phyloP scores from a whole-genome alignment of 2,113 vertebrate species.

The Rhineura floridana region DNA sequence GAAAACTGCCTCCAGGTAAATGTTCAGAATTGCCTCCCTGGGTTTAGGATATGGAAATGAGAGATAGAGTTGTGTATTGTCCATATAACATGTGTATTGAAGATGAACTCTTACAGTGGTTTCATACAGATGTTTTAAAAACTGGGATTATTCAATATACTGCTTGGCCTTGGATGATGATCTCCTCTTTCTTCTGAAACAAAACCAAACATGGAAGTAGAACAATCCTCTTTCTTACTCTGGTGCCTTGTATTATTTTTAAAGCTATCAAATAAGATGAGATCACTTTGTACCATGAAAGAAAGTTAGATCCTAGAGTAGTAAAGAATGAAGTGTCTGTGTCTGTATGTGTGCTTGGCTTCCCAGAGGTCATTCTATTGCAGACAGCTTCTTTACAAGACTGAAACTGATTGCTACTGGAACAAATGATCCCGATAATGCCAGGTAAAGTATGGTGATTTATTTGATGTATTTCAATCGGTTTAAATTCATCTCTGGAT shows the following conservation, averaged over 20 bases:
- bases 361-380: slow-evolving; percentile 46
- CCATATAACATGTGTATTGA: no score
- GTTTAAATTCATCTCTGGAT: slow-evolving; percentile 36
- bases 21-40: no score
- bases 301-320: neutral
- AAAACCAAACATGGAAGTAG: no score
- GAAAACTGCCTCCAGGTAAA: no score
- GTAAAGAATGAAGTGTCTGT: neutral
- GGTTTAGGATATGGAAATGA: no score
- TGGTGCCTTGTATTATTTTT: neutral
- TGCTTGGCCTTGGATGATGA: no score
- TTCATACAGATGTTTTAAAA: no score
- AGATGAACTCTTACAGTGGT: no score
- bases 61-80: no score
- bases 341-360: slow-evolving; percentile 14
- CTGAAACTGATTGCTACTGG: slow-evolving; percentile 47
- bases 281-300: slow-evolving; percentile 13
- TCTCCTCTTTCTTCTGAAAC: no score
- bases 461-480: slow-evolving; percentile 54
- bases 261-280: slow-evolving; percentile 37
- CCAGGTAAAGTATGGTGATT: slow-evolving; percentile 45
- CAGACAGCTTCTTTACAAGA: slow-evolving; percentile 50
- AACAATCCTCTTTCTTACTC: neutral
- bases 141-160: no score
- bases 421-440: slow-evolving; percentile 30